These are phyloP conservation scores for Trigoniulus corallinus DNA, from an alignment of 1,140 invertebrate species.

Conservation along the genomic window DNA sequence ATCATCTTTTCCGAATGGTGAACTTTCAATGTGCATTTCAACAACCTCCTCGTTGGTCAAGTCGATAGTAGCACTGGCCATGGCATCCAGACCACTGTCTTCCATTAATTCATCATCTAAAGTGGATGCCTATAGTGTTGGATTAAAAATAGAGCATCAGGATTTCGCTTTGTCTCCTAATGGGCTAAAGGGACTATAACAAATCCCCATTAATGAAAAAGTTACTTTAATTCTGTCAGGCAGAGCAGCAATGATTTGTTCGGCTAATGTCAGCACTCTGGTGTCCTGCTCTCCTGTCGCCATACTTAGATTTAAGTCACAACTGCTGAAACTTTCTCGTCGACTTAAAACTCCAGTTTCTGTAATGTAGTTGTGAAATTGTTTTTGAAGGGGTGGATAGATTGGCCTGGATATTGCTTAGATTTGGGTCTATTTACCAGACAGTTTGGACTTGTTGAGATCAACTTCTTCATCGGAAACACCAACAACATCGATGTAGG, in stretches of 20 bases:
- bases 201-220: background rate
- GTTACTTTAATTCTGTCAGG: constrained; percentile 84
- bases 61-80: background rate
- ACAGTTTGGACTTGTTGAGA: too few relatives aligned
- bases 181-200: background rate
- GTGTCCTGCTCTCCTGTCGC: constrained; percentile 55
- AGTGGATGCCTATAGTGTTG: background rate
- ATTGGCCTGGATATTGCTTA: too few relatives aligned
- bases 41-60: constrained; percentile 8
- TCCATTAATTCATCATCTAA: background rate
- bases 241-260: constrained; percentile 94
- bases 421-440: too few relatives aligned
- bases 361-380: background rate
- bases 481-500: constrained; percentile 55
- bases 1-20: constrained; percentile 31
- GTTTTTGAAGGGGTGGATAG: too few relatives aligned
- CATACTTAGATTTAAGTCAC: constrained; percentile 16
- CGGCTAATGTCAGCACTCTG: constrained; percentile 79
- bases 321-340: constrained; percentile 17
- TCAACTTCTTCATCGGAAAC: constrained; percentile 45
- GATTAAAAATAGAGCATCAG: too few relatives aligned
- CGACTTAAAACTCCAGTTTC: constrained; percentile 8
- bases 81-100: background rate
- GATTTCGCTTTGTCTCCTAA: too few relatives aligned
- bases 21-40: constrained; percentile 15